phyloP scores from a whole-genome alignment of 2,113 vertebrate genomes.

The Reinhardtius hippoglossoides region DNA sequence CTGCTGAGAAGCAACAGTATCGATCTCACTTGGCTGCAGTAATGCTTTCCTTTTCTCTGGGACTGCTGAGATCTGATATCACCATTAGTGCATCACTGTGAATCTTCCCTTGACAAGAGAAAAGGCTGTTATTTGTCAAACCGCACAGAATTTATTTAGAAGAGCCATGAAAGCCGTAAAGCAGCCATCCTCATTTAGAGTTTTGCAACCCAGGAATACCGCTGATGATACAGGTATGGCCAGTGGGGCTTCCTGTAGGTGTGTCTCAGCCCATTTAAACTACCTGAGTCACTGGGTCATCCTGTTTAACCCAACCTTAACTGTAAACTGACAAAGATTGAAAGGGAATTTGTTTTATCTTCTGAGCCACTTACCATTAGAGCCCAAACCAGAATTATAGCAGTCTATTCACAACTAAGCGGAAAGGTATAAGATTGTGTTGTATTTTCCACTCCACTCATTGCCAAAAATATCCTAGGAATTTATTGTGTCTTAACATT shows the following conservation, averaged over 20 bases:
- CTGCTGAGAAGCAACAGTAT: slow-evolving; percentile 16
- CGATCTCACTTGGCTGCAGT: background rate
- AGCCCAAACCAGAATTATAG: background rate
- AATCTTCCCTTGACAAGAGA: background rate
- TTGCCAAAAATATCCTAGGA: background rate
- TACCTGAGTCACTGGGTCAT: slow-evolving; percentile 57
- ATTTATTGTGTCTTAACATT: background rate
- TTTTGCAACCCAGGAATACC: slow-evolving; percentile 8
- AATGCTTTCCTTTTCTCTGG: slow-evolving; percentile 18
- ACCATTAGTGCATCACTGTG: background rate
- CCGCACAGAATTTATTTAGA: background rate
- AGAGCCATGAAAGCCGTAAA: background rate
- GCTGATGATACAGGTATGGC: background rate
- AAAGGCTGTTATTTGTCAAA: background rate
- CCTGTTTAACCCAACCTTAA: slow-evolving; percentile 48
- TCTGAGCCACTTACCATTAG: background rate
- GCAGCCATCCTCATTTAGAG: slow-evolving; percentile 2
- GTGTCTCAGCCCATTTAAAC: slow-evolving; percentile 43
- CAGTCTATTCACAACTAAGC: background rate
- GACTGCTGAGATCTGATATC: slow-evolving; percentile 3
- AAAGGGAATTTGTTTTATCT: background rate
- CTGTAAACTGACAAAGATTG: slow-evolving; percentile 3
- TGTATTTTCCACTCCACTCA: background rate
- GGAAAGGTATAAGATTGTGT: background rate
- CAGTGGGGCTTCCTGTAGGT: slow-evolving; percentile 40